A percentile compares a stretch with the other conserved stretches of the same genome.
phyloP scores from a whole-genome alignment of 2,888 invertebrate species.

The Sphaeridia pumilis region DNA sequence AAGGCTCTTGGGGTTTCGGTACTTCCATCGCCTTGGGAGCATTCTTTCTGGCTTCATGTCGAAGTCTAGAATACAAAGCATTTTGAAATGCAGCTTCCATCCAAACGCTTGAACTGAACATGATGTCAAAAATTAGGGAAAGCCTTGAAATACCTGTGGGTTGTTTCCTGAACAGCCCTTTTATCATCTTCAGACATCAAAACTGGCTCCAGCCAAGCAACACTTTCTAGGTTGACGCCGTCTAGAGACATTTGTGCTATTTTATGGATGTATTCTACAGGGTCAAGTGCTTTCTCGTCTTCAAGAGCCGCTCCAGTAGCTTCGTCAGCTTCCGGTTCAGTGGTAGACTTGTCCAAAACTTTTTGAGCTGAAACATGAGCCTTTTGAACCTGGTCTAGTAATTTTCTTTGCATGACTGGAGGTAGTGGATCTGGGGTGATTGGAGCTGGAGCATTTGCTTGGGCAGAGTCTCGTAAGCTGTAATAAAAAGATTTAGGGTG shows the following conservation, averaged over 20 bases:
- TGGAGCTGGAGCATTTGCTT: not conserved
- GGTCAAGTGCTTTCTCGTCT: not conserved
- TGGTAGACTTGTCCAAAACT: too few species aligned
- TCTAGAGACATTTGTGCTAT: not conserved
- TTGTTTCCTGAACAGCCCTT: not conserved
- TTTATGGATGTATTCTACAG: not conserved
- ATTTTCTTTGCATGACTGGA: not conserved
- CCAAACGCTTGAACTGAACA: too few species aligned
- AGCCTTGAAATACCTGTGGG: not conserved
- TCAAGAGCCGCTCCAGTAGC: not conserved
- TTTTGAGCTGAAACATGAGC: not conserved
- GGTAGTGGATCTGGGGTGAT: constrained; percentile 1
- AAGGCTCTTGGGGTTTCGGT: not conserved
- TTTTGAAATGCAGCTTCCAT: too few species aligned
- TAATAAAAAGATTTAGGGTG: too few species aligned
- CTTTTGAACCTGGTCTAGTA: not conserved
- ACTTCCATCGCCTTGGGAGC: too few species aligned
- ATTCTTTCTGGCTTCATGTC: too few species aligned
- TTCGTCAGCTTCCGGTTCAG: not conserved
- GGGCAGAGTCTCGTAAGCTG: not conserved
- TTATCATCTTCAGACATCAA: not conserved
- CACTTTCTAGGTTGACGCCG: not conserved
- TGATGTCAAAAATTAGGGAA: too few species aligned
- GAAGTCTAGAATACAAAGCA: too few species aligned
- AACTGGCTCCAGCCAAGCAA: constrained; percentile 3